Evolutionary conservation across 2,113 vertebrate species (phyloP).

Genomic region (Thunnus maccoyii): DNA sequence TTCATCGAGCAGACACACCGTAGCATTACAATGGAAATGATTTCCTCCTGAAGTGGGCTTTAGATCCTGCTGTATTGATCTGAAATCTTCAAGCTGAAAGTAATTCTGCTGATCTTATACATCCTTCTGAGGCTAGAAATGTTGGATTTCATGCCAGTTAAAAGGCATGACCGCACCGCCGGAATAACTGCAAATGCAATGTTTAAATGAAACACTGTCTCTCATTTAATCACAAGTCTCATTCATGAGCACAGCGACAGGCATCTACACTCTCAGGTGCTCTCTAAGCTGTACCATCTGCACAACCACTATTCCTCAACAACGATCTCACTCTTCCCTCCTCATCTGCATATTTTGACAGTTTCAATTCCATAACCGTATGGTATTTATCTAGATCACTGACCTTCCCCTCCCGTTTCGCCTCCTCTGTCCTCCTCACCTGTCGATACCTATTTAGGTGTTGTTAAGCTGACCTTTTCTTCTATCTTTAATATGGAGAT

Average conservation of each 20-base stretch:
- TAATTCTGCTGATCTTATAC: conserved; percentile 16
- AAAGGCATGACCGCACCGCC: background rate
- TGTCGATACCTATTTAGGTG: conserved; percentile 60
- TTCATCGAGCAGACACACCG: conserved; percentile 20
- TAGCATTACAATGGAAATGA: conserved; percentile 27
- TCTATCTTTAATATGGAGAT: conserved; percentile 68
- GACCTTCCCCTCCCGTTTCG: conserved; percentile 36
- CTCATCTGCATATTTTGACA: conserved; percentile 60
- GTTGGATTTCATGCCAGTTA: conserved; percentile 21
- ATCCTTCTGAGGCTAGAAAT: conserved; percentile 8
- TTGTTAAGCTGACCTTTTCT: conserved; percentile 69
- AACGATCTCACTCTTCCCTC: conserved; percentile 21
- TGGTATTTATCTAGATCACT: conserved; percentile 57
- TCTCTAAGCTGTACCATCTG: conserved; percentile 23
- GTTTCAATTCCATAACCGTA: conserved; percentile 50
- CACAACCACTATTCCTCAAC: conserved; percentile 19
- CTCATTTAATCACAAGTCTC: background rate
- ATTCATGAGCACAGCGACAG: conserved; percentile 5
- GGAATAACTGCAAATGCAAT: conserved; percentile 1
- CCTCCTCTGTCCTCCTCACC: conserved; percentile 51
- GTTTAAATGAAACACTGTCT: conserved; percentile 5
- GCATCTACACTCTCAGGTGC: background rate
- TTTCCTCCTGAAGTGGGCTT: conserved; percentile 34
- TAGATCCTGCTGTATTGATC: conserved; percentile 27
- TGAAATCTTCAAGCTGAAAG: conserved; percentile 25